Evolutionary conservation across 2,888 invertebrate genomes (phyloP).

Genomic region (Sympetrum striolatum): DNA sequence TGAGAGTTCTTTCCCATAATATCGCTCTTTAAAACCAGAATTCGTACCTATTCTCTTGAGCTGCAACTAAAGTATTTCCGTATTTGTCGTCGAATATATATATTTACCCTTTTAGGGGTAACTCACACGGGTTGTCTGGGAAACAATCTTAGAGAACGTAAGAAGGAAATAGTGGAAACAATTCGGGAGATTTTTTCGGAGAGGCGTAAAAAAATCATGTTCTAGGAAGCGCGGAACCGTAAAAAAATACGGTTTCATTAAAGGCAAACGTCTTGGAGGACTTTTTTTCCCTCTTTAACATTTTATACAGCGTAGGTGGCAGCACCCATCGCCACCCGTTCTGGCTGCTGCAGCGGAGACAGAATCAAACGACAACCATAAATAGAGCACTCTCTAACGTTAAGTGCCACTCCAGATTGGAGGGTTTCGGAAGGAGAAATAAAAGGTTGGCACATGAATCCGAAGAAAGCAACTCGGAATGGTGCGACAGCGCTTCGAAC

Average conservation of each 20-base stretch:
- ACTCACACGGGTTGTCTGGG: background rate
- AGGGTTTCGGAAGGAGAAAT: background rate
- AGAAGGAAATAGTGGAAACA: background rate
- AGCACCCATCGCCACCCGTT: background rate
- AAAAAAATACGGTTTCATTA: slow-evolving; percentile 17
- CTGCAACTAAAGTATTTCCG: too few relatives aligned
- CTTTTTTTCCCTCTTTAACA: background rate
- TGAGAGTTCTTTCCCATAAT: too few relatives aligned
- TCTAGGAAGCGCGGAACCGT: background rate
- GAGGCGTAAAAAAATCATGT: background rate
- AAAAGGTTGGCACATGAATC: background rate
- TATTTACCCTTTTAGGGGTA: background rate
- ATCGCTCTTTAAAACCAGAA: too few relatives aligned
- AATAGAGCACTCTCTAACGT: slow-evolving; percentile 16
- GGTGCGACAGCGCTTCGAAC: background rate
- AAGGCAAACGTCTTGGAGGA: background rate
- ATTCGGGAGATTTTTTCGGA: background rate
- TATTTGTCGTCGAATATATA: background rate
- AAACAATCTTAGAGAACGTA: background rate
- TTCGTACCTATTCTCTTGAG: too few relatives aligned
- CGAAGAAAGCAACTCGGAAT: background rate
- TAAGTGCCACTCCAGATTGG: slow-evolving; percentile 34
- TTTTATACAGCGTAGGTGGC: background rate
- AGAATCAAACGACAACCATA: slow-evolving; percentile 31
- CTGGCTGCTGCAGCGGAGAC: background rate